Conservation (phyloP, 1,140 invertebrate genomes). For the Heliconius congener region DNA sequence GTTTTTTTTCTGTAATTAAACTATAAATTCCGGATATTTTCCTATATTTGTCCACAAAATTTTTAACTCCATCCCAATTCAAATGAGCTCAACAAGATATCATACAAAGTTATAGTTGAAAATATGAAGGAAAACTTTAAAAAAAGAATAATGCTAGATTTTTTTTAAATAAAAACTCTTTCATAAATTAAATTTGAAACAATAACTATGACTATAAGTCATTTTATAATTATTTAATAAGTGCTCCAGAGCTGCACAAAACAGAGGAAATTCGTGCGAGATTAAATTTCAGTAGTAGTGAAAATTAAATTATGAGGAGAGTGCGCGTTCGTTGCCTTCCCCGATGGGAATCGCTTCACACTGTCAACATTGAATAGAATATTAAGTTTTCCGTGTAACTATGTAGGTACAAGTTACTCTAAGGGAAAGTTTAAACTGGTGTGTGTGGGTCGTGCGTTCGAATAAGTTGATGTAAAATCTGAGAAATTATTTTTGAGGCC, state of each 20-base stretch:
- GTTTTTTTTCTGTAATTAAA: too few species aligned
- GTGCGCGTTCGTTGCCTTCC: conserved; percentile 42
- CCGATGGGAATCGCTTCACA: conserved; percentile 25
- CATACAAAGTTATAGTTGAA: too few species aligned
- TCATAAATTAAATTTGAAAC: neutral
- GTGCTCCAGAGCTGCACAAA: conserved; percentile 29
- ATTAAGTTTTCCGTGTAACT: neutral
- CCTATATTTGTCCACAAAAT: too few species aligned
- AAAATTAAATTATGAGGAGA: conserved; percentile 59
- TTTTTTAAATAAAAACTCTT: neutral
- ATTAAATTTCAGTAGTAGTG: conserved; percentile 55
- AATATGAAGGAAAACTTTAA: too few species aligned
- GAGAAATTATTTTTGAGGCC: too few species aligned
- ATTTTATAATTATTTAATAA: conserved; percentile 16
- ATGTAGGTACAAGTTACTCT: neutral
- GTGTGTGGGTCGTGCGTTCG: neutral
- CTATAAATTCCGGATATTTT: too few species aligned
- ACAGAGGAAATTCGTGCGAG: conserved; percentile 48
- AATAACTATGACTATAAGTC: neutral
- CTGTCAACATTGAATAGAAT: conserved; percentile 22
- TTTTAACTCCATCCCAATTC: too few species aligned
- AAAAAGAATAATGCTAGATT: too few species aligned
- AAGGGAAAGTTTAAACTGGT: neutral
- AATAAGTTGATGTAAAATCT: neutral
- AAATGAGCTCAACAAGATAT: too few species aligned